Percentiles rank a stretch among this genome's conserved stretches.
Evolutionary conservation across 2,888 invertebrate genomes (phyloP).

Genomic region (Nemurella pictetii): DNA sequence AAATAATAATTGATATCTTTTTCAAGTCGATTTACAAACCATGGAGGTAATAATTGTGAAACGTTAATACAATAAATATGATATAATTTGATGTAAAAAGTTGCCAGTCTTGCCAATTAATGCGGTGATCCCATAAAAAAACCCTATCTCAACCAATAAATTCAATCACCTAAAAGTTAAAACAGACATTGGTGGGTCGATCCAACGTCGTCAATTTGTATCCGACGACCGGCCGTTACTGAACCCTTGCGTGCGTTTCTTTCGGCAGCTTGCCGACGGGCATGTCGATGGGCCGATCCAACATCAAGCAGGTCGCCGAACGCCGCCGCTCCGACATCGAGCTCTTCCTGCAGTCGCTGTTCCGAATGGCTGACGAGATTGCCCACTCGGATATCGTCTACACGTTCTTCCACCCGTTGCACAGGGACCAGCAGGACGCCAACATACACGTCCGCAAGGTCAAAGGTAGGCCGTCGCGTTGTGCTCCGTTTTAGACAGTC

Average conservation of each 20-base stretch:
- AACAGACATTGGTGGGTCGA: no score
- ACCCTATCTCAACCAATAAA: no score
- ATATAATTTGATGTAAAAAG: no score
- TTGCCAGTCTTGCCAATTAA: no score
- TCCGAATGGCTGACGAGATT: slow-evolving; percentile 88
- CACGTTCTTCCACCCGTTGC: slow-evolving; percentile 96
- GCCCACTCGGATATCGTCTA: slow-evolving; percentile 95
- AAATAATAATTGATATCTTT: no score
- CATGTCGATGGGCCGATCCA: slow-evolving; percentile 86
- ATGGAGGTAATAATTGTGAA: no score
- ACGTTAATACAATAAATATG: no score
- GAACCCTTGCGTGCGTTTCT: background rate
- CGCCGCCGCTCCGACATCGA: slow-evolving; percentile 88
- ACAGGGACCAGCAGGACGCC: slow-evolving; percentile 91
- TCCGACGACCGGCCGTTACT: background rate
- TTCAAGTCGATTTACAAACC: no score
- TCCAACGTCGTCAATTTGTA: no score
- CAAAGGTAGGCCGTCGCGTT: slow-evolving; percentile 61
- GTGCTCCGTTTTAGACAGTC: no score
- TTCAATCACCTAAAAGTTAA: no score
- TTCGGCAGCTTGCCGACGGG: slow-evolving; percentile 67
- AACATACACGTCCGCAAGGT: slow-evolving; percentile 77
- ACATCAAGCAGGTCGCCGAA: slow-evolving; percentile 93
- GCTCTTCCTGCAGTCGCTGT: slow-evolving; percentile 82
- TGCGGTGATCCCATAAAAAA: no score